A percentile compares a stretch with the other conserved stretches of the same genome.
phyloP scores from a whole-genome alignment of 2,113 vertebrate genomes.

The Cathartes aura region DNA sequence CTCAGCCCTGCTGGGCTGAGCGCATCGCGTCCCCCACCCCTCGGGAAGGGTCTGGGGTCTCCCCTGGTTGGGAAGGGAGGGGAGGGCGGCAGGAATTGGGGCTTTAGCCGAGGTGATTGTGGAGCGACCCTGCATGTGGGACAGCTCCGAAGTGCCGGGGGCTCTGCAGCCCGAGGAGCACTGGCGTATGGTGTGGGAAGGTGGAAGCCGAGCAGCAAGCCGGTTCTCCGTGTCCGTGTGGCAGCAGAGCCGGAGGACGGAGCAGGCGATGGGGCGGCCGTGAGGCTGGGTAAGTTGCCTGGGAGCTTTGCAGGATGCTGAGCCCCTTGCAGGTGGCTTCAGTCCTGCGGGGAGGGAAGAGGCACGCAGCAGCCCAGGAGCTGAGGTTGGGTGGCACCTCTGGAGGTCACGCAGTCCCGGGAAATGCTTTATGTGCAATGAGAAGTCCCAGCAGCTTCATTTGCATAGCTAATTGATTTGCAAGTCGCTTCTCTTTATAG shows the following conservation, averaged over 20 bases:
- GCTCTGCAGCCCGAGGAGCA: not conserved
- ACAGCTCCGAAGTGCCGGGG: rapidly evolving
- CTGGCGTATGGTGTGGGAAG: rapidly evolving
- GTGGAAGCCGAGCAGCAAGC: not conserved
- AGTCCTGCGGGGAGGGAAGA: not conserved
- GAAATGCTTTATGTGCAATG: not conserved
- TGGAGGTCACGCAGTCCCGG: not conserved
- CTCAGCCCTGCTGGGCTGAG: not conserved
- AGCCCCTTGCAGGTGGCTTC: not conserved
- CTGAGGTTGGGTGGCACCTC: too few relatives aligned
- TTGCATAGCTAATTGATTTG: not conserved
- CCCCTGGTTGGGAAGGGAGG: not conserved
- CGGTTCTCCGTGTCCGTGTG: not conserved
- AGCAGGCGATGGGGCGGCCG: rapidly evolving
- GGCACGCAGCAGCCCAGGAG: rapidly evolving
- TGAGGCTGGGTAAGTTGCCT: too few relatives aligned
- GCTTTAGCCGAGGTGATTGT: rapidly evolving
- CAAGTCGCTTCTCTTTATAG: not conserved
- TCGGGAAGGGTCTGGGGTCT: not conserved
- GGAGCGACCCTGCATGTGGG: not conserved
- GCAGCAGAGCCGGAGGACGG: not conserved
- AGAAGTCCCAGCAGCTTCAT: not conserved
- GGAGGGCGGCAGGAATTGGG: not conserved
- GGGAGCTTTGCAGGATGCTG: not conserved
- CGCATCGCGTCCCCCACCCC: rapidly evolving